Percentiles rank a stretch among this genome's conserved stretches.
Conservation (phyloP, 2,888 invertebrate species). For the Metallyticus violacea region DNA sequence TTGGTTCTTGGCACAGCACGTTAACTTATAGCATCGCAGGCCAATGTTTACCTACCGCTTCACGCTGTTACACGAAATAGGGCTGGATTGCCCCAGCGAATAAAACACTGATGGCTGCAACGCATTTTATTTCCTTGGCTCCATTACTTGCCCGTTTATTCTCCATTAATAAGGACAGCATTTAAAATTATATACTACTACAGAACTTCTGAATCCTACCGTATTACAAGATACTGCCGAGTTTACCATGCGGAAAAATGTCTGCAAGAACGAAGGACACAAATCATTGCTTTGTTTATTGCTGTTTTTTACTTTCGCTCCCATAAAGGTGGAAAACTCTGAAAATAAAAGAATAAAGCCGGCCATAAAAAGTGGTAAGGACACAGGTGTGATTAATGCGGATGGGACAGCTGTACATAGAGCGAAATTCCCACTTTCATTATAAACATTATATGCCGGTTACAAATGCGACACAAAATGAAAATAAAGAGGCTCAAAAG, state of each 20-base stretch:
- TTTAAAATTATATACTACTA: neutral
- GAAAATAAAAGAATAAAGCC: neutral
- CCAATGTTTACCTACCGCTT: too few species aligned
- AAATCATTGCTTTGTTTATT: neutral
- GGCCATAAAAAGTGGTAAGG: neutral
- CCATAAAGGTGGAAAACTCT: neutral
- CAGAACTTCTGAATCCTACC: neutral
- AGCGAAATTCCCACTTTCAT: neutral
- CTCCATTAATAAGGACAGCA: neutral
- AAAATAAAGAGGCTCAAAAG: neutral
- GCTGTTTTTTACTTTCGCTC: neutral
- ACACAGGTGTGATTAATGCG: neutral
- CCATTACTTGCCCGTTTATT: neutral
- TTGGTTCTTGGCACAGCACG: too few species aligned
- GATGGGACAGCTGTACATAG: neutral
- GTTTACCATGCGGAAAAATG: neutral
- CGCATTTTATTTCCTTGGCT: too few species aligned
- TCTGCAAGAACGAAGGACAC: neutral
- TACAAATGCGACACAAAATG: neutral
- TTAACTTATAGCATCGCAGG: too few species aligned
- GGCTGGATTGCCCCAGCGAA: too few species aligned
- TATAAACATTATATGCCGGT: neutral
- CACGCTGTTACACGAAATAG: too few species aligned
- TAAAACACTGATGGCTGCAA: too few species aligned
- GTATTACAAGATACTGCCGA: neutral